phyloP scores from a whole-genome alignment of 2,797 vertebrate genomes.

The Galaxias olidus region DNA sequence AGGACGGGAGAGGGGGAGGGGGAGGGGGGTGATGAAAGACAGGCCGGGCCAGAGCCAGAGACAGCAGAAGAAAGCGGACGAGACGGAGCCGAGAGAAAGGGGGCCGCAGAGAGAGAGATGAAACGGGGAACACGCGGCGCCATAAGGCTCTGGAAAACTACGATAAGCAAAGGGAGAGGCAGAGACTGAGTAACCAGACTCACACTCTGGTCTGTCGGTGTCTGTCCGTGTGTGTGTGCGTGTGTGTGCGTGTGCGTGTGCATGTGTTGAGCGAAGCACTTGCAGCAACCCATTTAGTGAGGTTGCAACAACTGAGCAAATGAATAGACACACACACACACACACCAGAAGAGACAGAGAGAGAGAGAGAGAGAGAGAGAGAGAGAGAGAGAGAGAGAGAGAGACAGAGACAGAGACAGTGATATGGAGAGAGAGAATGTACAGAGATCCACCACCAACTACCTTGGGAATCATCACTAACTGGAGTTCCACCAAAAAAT shows the following conservation, averaged over 20 bases:
- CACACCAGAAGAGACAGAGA: neutral
- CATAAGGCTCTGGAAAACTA: no score
- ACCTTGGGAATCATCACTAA: slow-evolving; percentile 28
- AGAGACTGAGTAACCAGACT: neutral
- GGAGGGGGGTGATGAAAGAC: neutral
- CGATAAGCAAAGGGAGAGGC: no score
- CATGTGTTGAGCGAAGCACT: no score
- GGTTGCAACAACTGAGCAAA: neutral
- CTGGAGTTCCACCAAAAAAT: slow-evolving; percentile 20
- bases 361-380: slow-evolving; percentile 9
- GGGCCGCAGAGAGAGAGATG: neutral
- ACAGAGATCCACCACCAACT: no score
- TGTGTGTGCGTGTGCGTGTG: no score
- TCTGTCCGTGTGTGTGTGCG: no score
- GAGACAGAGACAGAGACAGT: slow-evolving; percentile 21
- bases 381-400: slow-evolving; percentile 15
- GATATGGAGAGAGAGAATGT: neutral
- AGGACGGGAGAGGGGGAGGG: neutral
- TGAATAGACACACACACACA: neutral
- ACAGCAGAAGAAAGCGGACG: neutral
- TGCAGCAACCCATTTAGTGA: no score
- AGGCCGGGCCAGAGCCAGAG: neutral
- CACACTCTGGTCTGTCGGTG: no score
- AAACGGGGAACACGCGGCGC: neutral
- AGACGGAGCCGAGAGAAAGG: neutral